These are phyloP conservation scores for Alectura lathami DNA, from an alignment of 2,113 vertebrate species.

Conservation along the genomic window DNA sequence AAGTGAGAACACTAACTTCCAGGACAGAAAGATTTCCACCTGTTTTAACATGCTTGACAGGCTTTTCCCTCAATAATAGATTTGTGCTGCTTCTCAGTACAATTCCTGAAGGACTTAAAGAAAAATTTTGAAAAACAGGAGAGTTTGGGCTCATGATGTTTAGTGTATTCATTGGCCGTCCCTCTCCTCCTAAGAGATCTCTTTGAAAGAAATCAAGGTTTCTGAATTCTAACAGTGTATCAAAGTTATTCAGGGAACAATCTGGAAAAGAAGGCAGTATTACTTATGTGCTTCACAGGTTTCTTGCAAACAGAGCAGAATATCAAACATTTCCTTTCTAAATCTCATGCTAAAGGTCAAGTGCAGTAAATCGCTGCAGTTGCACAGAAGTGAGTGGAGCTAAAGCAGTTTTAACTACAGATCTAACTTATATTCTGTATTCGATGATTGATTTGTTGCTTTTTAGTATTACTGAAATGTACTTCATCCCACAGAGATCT, in stretches of 20 bases:
- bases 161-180: not conserved
- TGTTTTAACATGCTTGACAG: not conserved
- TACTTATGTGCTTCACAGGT: constrained; percentile 21
- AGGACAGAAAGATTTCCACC: not conserved
- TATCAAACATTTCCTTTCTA: constrained; percentile 52
- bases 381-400: not conserved
- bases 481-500: not conserved
- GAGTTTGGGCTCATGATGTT: not conserved
- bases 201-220: not conserved
- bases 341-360: constrained; percentile 65
- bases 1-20: not conserved
- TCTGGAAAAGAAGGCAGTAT: constrained; percentile 14
- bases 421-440: not conserved
- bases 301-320: constrained; percentile 37
- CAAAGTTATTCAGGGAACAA: constrained; percentile 36
- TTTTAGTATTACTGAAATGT: not conserved
- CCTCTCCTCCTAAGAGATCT: not conserved
- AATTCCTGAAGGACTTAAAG: not conserved
- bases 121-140: not conserved
- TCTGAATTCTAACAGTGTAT: constrained; percentile 1
- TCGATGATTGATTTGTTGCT: not conserved
- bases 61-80: not conserved
- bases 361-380: constrained; percentile 36
- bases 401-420: not conserved
- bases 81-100: not conserved